Evolutionary conservation across 2,113 vertebrate species (phyloP).

Genomic region (Formicarius rufipectus): DNA sequence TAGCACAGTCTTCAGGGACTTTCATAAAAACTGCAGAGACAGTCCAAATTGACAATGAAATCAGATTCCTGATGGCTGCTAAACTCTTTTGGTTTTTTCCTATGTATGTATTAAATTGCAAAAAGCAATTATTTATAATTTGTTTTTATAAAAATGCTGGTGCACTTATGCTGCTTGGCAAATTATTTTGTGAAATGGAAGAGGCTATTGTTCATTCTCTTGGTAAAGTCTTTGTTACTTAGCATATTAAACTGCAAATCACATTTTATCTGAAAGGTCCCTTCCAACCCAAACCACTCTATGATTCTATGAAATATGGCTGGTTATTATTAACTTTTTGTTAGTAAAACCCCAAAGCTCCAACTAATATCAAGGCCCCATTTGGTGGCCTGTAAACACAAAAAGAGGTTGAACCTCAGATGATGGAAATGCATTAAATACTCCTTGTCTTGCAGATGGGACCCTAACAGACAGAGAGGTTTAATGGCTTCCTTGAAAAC

Average conservation of each 20-base stretch:
- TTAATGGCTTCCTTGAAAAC: neutral
- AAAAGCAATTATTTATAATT: slow-evolving; percentile 60
- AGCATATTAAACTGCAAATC: slow-evolving; percentile 49
- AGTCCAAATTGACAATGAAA: slow-evolving; percentile 59
- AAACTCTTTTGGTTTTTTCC: slow-evolving; percentile 32
- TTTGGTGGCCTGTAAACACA: neutral
- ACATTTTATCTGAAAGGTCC: slow-evolving; percentile 18
- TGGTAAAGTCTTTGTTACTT: slow-evolving; percentile 50
- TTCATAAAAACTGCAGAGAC: slow-evolving; percentile 50
- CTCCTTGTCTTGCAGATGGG: neutral
- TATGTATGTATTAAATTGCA: slow-evolving; percentile 45
- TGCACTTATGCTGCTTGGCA: slow-evolving; percentile 1
- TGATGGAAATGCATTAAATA: neutral
- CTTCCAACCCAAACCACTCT: neutral
- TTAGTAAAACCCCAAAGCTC: neutral
- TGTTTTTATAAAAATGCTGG: slow-evolving; percentile 46
- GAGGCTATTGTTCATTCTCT: slow-evolving; percentile 50
- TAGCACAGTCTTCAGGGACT: slow-evolving; percentile 46
- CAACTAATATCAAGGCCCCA: neutral
- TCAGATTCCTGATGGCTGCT: slow-evolving; percentile 43
- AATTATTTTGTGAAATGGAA: slow-evolving; percentile 50
- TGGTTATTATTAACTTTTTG: slow-evolving; percentile 46
- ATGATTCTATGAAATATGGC: neutral
- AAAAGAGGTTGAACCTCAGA: neutral
- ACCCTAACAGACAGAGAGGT: neutral